Evolutionary conservation across 1,140 invertebrate species (phyloP), one percentile per base, ranked within the genome.

Genomic region (Cydia splendana): DNA sequence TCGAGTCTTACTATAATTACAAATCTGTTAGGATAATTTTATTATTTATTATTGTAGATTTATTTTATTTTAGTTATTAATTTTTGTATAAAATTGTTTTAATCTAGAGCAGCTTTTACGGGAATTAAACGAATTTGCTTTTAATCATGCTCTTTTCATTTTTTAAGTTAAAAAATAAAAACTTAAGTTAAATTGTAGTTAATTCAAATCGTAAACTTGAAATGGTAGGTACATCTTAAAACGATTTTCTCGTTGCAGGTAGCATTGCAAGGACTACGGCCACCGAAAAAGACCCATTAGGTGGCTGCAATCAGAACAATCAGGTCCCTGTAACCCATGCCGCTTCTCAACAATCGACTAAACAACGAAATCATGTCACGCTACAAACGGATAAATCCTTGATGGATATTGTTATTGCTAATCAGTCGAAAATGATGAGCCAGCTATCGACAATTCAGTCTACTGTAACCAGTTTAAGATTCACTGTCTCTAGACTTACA

Each of bases 1-100:
- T 88, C 84, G 84, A 91, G 87, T 88, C 88, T 91, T 92, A 88
- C 79, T 82, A 53, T 62, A 65, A 10, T 28, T 51, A 42, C 28
- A 30, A 62, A 75, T 76, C 24, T 67, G 13, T 67, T 42, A 67
- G 24, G 42, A 67, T 76, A 53, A 42, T 2, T 76, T 69, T 76
- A 67, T 67, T 15, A 76, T 67, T 7, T 34, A 67, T 18, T 67
- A 69, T 76, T 48, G 9, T 67, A 67, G 28, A 15, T 45, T 65
- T 57, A 75, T 34, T 34, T 38, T 74, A 20, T 53, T 45, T 30
- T 53, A 74, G 48, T 48, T 51, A 74, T 51, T 74, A 1, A 18
- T 51, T 45, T 30, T 51, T 74, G 3, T 18, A 20, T 62, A 65
- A 24, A 57, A 20, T 75, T 62, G 42, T 28, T 53, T 51, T 74